phyloP scores from a whole-genome alignment of 2,888 invertebrate species.

The Aphidius colemani region DNA sequence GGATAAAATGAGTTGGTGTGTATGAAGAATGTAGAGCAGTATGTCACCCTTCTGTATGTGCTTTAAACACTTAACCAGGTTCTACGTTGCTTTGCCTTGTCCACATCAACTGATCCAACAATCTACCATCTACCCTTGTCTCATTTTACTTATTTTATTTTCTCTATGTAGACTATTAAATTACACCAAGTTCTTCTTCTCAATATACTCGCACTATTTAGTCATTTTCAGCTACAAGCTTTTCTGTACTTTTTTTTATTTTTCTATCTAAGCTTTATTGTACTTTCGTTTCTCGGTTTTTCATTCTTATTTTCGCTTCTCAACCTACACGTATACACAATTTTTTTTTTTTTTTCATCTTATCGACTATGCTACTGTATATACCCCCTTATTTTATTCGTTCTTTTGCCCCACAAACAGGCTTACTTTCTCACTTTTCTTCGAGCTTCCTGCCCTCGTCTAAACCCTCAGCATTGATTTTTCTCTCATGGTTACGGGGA shows the following conservation, averaged over 20 bases:
- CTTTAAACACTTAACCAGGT: slow-evolving; percentile 21
- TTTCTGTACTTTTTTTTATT: no score
- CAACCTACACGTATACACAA: background rate
- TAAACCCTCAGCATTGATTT: slow-evolving; percentile 29
- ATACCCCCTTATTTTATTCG: background rate
- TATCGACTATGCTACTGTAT: background rate
- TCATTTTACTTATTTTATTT: no score
- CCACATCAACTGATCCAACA: no score
- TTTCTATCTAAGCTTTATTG: background rate
- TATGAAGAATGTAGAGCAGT: slow-evolving; percentile 53
- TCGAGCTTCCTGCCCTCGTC: background rate
- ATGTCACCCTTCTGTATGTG: slow-evolving; percentile 42
- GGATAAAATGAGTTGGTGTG: slow-evolving; percentile 26
- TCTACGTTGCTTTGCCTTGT: no score
- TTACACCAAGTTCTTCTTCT: no score
- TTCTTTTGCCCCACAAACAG: slow-evolving; percentile 6
- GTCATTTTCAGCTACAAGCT: background rate
- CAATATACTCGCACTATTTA: background rate
- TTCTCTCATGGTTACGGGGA: slow-evolving; percentile 12
- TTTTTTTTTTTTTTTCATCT: slow-evolving; percentile 11
- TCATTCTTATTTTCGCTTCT: background rate
- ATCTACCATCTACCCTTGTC: no score
- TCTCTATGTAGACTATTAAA: no score
- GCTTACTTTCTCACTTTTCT: slow-evolving; percentile 20
- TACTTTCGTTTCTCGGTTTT: background rate